Evolutionary conservation across 2,888 invertebrate genomes (phyloP).

Genomic region (Eucera pruinosa): DNA sequence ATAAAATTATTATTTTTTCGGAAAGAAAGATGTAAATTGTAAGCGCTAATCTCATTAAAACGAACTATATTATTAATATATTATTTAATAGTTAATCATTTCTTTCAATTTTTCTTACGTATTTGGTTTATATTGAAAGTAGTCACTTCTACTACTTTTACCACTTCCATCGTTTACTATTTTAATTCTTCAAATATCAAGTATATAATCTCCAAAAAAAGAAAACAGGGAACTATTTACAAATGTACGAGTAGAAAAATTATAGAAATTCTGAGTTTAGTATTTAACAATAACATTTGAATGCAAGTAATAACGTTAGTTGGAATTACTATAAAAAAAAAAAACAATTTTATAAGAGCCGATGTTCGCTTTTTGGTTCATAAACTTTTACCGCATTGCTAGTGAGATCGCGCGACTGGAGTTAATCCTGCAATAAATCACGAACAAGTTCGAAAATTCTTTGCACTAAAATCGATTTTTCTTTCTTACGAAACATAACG

Average conservation of each 20-base stretch:
- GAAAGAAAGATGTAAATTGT: background rate
- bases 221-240: too few relatives aligned
- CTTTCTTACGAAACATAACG: background rate
- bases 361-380: conserved; percentile 61
- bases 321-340: background rate
- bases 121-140: too few relatives aligned
- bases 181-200: too few relatives aligned
- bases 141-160: too few relatives aligned
- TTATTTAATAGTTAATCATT: too few relatives aligned
- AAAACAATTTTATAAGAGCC: conserved; percentile 2
- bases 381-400: conserved; percentile 65
- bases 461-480: background rate
- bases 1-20: background rate
- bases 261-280: background rate
- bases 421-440: background rate
- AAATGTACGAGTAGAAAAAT: background rate
- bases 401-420: conserved; percentile 65
- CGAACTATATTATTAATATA: too few relatives aligned
- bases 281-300: background rate
- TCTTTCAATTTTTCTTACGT: too few relatives aligned
- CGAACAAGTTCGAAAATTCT: background rate
- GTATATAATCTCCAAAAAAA: too few relatives aligned
- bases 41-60: too few relatives aligned
- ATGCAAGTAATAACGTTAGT: background rate
- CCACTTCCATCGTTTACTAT: too few relatives aligned